Evolutionary conservation across 2,888 invertebrate species (phyloP).

Genomic region (Schizotus pectinicornis): DNA sequence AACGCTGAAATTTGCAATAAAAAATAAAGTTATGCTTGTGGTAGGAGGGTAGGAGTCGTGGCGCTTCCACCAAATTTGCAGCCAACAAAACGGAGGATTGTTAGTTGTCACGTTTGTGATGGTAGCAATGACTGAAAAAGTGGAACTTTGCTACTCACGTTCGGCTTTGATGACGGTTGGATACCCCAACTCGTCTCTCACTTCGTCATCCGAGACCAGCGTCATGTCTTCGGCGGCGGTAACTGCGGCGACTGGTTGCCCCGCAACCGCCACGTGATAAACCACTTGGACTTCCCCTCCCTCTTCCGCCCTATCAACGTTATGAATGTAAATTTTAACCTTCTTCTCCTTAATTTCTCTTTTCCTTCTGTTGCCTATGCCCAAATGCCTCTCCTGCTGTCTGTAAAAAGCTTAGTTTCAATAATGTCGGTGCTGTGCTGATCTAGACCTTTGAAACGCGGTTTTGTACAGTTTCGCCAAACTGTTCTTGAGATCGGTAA

Average conservation of each 20-base stretch:
- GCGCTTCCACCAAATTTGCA: too few relatives aligned
- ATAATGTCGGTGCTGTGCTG: neutral
- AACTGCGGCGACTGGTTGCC: slow-evolving; percentile 78
- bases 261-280: slow-evolving; percentile 81
- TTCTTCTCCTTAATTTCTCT: slow-evolving; percentile 51
- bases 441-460: slow-evolving; percentile 75
- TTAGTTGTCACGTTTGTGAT: too few relatives aligned
- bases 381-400: slow-evolving; percentile 82
- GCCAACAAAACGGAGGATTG: neutral
- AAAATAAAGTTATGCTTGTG: neutral
- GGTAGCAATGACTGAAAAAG: too few relatives aligned
- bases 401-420: slow-evolving; percentile 54
- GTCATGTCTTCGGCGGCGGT: slow-evolving; percentile 85
- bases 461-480: slow-evolving; percentile 79
- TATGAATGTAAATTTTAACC: slow-evolving; percentile 72
- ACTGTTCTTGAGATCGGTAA: slow-evolving; percentile 71
- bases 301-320: slow-evolving; percentile 64
- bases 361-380: slow-evolving; percentile 59
- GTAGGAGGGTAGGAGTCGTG: too few relatives aligned
- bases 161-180: slow-evolving; percentile 83
- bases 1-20: slow-evolving; percentile 63
- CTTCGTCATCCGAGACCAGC: slow-evolving; percentile 79
- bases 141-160: slow-evolving; percentile 75
- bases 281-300: slow-evolving; percentile 67
- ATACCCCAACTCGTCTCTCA: slow-evolving; percentile 74